These are phyloP conservation scores for Plagodis pulveraria DNA, from an alignment of 2,888 invertebrate genomes.

Conservation along the genomic window DNA sequence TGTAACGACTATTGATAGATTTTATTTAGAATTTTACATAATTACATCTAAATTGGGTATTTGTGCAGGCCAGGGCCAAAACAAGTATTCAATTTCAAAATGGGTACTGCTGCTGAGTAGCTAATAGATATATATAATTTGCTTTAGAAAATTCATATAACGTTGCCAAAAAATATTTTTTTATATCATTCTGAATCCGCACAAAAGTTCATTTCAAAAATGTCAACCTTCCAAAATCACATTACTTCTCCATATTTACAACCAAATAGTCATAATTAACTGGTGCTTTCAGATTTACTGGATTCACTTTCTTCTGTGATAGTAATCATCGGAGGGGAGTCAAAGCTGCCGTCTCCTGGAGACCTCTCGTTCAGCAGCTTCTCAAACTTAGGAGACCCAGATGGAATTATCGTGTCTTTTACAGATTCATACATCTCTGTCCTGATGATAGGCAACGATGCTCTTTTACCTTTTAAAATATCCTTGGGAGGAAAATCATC, in stretches of 20 bases:
- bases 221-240: slow-evolving; percentile 26
- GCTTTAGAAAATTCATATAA: background rate
- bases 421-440: slow-evolving; percentile 84
- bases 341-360: slow-evolving; percentile 60
- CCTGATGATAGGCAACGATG: slow-evolving; percentile 72
- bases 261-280: slow-evolving; percentile 59
- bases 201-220: slow-evolving; percentile 29
- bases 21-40: slow-evolving; percentile 36
- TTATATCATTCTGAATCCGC: slow-evolving; percentile 21
- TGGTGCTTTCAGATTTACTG: slow-evolving; percentile 69
- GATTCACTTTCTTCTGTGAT: slow-evolving; percentile 79
- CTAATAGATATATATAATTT: background rate
- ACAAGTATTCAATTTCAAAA: background rate
- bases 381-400: slow-evolving; percentile 85
- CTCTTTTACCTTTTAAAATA: slow-evolving; percentile 65
- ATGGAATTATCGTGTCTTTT: slow-evolving; percentile 79
- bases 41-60: slow-evolving; percentile 37
- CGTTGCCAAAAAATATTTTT: slow-evolving; percentile 9
- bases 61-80: slow-evolving; percentile 21
- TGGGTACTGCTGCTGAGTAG: background rate
- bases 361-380: slow-evolving; percentile 83
- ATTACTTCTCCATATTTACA: slow-evolving; percentile 31
- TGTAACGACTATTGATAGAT: slow-evolving; percentile 16
- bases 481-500: slow-evolving; percentile 68
- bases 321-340: slow-evolving; percentile 76